A percentile compares a stretch with the other conserved stretches of the same genome.
Conservation (phyloP, 2,888 invertebrate genomes). For the Adineta ricciae region DNA sequence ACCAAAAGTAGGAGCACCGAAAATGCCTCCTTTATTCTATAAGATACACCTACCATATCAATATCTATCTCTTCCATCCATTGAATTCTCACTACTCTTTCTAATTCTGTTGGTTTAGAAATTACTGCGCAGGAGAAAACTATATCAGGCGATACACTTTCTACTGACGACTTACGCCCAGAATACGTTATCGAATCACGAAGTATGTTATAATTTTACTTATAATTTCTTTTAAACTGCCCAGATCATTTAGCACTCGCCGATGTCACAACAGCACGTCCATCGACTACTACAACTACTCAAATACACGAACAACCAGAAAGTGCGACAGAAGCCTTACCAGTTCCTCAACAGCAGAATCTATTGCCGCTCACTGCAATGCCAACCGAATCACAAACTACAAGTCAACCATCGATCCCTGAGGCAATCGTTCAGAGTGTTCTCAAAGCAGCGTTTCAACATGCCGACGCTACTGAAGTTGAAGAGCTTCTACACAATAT, state of each 20-base stretch:
- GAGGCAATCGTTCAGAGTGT: not conserved
- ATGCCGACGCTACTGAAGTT: not conserved
- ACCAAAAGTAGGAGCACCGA: no score
- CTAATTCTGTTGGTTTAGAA: no score
- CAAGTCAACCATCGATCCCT: not conserved
- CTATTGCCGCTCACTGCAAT: not conserved
- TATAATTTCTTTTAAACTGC: no score
- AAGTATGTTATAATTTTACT: not conserved
- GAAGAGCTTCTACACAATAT: not conserved
- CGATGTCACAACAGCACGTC: no score
- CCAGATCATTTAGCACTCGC: no score
- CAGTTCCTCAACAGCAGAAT: not conserved
- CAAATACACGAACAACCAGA: no score
- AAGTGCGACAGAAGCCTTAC: not conserved
- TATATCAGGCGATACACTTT: not conserved
- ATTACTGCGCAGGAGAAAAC: no score
- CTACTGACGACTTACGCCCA: not conserved
- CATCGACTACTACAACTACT: no score
- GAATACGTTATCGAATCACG: not conserved
- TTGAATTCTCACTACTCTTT: no score
- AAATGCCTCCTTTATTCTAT: no score
- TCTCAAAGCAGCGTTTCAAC: not conserved
- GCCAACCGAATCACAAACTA: not conserved
- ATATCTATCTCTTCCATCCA: no score
- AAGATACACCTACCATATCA: no score